A percentile compares a stretch with the other conserved stretches of the same genome.
phyloP scores from a whole-genome alignment of 2,888 invertebrate species.

The Phyllotreta striolata region DNA sequence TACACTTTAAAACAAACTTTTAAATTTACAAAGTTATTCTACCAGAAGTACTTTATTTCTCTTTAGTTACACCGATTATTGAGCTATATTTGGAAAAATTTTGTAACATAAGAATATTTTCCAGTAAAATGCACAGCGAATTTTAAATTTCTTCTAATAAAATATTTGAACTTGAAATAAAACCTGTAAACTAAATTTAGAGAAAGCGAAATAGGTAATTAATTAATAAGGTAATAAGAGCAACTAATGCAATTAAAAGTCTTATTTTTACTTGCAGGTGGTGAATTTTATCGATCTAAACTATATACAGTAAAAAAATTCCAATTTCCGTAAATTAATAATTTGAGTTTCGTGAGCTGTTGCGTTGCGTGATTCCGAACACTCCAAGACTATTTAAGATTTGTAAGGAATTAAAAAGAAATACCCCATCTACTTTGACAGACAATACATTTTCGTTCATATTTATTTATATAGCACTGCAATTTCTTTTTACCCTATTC shows the following conservation, averaged over 20 bases:
- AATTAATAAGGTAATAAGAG: too few relatives aligned
- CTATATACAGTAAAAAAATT: constrained; percentile 20
- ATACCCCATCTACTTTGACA: constrained; percentile 32
- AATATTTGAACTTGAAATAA: too few relatives aligned
- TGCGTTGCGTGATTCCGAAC: constrained; percentile 34
- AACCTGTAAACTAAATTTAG: too few relatives aligned
- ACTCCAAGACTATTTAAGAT: constrained; percentile 34
- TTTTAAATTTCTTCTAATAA: too few relatives aligned
- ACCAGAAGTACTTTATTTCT: too few relatives aligned
- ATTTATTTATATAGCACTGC: constrained; percentile 21
- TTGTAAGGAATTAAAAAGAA: constrained; percentile 35
- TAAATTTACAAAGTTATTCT: too few relatives aligned
- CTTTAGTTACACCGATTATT: too few relatives aligned
- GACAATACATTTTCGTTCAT: constrained; percentile 33
- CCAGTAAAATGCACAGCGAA: too few relatives aligned
- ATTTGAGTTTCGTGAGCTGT: constrained; percentile 37
- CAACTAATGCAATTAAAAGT: constrained; percentile 3
- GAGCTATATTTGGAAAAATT: too few relatives aligned
- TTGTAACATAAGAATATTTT: too few relatives aligned
- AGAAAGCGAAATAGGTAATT: too few relatives aligned
- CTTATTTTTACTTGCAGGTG: constrained; percentile 6
- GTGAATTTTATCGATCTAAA: constrained; percentile 7
- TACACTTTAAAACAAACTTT: too few relatives aligned
- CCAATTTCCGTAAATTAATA: constrained; percentile 36
- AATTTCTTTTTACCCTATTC: constrained; percentile 21